phyloP scores from a whole-genome alignment of 2,797 vertebrate genomes.

The Picus viridis region DNA sequence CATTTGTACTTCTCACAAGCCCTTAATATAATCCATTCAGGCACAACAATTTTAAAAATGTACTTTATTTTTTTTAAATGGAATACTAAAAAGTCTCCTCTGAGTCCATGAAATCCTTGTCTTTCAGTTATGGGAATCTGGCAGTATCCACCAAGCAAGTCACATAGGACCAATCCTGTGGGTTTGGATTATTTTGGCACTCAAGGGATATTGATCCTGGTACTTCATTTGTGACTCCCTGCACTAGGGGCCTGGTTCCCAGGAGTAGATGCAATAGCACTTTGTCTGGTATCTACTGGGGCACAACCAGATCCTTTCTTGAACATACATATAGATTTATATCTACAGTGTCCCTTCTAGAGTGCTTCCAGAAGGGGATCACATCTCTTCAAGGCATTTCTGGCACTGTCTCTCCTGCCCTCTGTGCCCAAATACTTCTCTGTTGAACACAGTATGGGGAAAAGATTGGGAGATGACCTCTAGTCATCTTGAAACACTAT shows the following conservation, averaged over 20 bases:
- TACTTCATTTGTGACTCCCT: neutral
- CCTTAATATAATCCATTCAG: neutral
- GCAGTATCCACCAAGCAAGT: neutral
- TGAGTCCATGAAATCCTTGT: neutral
- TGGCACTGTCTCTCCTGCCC: neutral
- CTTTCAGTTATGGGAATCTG: neutral
- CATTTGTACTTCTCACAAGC: constrained; percentile 29
- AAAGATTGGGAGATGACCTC: neutral
- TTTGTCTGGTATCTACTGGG: neutral
- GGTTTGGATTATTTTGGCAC: neutral
- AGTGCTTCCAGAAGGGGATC: neutral
- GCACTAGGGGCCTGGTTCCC: neutral
- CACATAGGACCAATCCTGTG: neutral
- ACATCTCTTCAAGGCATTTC: neutral
- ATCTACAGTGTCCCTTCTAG: neutral
- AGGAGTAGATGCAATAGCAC: neutral
- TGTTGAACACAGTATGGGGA: neutral
- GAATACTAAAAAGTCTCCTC: neutral
- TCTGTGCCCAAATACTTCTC: neutral
- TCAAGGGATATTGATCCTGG: neutral
- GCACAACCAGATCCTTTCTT: neutral
- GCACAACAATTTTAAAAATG: neutral
- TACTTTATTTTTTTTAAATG: neutral
- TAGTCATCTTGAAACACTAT: neutral
- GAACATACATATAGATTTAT: neutral